These are phyloP conservation scores for Onthophagus taurus DNA, from an alignment of 1,140 invertebrate genomes.

Conservation along the genomic window DNA sequence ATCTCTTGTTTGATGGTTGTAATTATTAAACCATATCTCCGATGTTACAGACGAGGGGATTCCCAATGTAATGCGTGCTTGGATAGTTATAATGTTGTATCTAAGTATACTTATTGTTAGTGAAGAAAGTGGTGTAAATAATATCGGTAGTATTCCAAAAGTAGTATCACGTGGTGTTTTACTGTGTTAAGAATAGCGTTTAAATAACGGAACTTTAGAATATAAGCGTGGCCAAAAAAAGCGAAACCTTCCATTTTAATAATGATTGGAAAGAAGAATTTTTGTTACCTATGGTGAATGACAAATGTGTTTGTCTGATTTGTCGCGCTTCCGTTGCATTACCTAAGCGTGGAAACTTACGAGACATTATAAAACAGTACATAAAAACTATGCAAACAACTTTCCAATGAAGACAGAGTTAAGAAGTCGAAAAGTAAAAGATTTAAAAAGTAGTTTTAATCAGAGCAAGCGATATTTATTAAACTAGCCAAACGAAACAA, in stretches of 20 bases:
- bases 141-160: too few species aligned
- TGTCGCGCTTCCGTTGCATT: conserved; percentile 2
- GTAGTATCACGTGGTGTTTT: too few species aligned
- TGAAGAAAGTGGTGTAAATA: too few species aligned
- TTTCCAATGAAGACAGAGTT: conserved; percentile 1
- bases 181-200: too few species aligned
- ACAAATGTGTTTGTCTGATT: conserved; percentile 3
- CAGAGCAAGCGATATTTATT: conserved; percentile 8
- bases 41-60: too few species aligned
- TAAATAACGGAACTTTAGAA: too few species aligned
- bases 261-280: conserved; percentile 12
- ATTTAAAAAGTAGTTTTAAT: conserved; percentile 16
- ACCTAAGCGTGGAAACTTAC: background rate
- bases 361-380: background rate
- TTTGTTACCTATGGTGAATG: conserved; percentile 7
- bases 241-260: conserved; percentile 2
- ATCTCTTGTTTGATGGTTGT: too few species aligned
- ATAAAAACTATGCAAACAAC: background rate
- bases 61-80: too few species aligned
- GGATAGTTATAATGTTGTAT: too few species aligned
- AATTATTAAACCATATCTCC: too few species aligned
- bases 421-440: conserved; percentile 28
- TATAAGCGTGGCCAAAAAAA: too few species aligned
- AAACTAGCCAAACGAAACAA: conserved; percentile 12
- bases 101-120: too few species aligned